Base-by-base conservation (phyloP, 2,797 vertebrate species). In the Tapirus indicus region DNA sequence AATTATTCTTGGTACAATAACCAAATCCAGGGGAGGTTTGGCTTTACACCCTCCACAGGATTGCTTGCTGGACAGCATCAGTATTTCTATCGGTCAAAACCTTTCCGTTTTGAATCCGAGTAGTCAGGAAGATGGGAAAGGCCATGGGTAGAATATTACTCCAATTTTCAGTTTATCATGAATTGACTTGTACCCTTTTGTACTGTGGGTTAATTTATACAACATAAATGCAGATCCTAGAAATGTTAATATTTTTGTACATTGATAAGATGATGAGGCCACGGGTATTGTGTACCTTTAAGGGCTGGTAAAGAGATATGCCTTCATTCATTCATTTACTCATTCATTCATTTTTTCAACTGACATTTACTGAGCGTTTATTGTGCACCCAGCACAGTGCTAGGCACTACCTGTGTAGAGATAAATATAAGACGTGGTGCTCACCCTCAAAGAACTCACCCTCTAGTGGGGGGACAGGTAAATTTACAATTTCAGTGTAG, bases 1-100 rank as follows among this genome's bases (percentile, higher is more conserved):
- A 89, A 18, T 97, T 96, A 97, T 97, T 96, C 86, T 82, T 47
- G 13, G 41, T 96, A 80, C 38, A 88, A 91, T 95, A 91, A 95
- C 94, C 84, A 96, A 98, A 97, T 91, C 71, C 88, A 92, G 71
- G 75, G 75, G 84, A 91, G 38, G 52, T 87, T 97, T 92, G 86
- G 23, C 87, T 96, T 88, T 95, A 87, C 32, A 94, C 49, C 35
- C 41, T 80, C 56, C 71, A 96, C 41, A 95, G 62, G 86, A 96
- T 82, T 95, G 64, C 90, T 92, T 79, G 82, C 38, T 94, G 62
- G 80, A 88, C 38, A 91, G 27, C 17, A 56, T 92, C 72, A 35
- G 32, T 68, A 84, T 80, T 97, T 95, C 87, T 94, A 80, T 84
- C 83, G 68, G 85, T 94, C 68, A 75, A 71, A 94, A 83, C 3